phyloP scores from a whole-genome alignment of 2,797 vertebrate species.

The Sciaenops ocellatus region DNA sequence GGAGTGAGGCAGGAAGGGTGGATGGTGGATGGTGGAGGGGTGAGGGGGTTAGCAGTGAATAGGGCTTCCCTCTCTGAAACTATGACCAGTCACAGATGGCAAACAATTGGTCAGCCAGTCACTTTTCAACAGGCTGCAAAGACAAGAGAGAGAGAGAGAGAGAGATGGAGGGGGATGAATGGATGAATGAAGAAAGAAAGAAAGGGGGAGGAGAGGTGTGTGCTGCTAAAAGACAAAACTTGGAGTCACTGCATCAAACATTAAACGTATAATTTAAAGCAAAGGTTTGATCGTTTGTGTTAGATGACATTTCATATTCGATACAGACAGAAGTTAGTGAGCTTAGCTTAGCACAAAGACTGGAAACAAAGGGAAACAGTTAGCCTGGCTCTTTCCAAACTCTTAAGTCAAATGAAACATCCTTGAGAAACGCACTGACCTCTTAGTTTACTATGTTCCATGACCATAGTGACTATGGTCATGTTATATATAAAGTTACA shows the following conservation, averaged over 20 bases:
- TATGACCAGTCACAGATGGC: constrained; percentile 76
- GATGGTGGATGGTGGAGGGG: not conserved
- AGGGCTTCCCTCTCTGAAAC: constrained; percentile 73
- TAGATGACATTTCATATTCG: not conserved
- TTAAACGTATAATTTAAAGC: not conserved
- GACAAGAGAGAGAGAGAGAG: constrained; percentile 28
- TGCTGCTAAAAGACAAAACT: not conserved
- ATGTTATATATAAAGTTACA: not conserved
- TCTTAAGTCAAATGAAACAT: too few relatives aligned
- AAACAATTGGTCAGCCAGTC: constrained; percentile 73
- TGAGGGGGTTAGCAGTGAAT: constrained; percentile 48
- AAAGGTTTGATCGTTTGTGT: not conserved
- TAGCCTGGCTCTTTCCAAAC: too few relatives aligned
- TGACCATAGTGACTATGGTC: not conserved
- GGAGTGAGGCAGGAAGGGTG: constrained; percentile 25
- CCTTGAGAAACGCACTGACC: too few relatives aligned
- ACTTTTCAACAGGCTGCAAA: constrained; percentile 67
- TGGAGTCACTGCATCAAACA: constrained; percentile 19
- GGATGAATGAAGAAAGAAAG: constrained; percentile 5
- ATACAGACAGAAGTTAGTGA: too few relatives aligned
- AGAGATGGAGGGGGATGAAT: constrained; percentile 15
- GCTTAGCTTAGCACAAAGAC: too few relatives aligned
- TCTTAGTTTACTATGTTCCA: too few relatives aligned
- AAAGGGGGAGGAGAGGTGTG: not conserved
- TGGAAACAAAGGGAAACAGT: too few relatives aligned